phyloP scores from a whole-genome alignment of 2,113 vertebrate genomes.

The Myrmecobius fasciatus region DNA sequence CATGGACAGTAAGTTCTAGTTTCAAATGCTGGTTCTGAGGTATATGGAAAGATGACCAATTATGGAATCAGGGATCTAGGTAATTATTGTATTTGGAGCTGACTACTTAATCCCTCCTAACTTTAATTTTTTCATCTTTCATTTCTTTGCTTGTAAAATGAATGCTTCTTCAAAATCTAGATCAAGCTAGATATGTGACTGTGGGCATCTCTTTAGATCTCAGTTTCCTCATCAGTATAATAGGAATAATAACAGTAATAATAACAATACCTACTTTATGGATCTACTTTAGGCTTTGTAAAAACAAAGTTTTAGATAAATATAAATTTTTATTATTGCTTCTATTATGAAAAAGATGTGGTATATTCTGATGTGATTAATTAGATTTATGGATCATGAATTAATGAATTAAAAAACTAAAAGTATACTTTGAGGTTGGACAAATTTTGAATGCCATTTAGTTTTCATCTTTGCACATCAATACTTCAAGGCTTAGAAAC shows the following conservation, averaged over 20 bases:
- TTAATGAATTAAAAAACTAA: slow-evolving; percentile 3
- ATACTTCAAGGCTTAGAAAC: neutral
- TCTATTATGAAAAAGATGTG: slow-evolving; percentile 7
- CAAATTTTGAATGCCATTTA: neutral
- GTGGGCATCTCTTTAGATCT: neutral
- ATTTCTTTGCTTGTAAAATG: neutral
- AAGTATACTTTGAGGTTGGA: neutral
- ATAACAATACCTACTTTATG: too few relatives aligned
- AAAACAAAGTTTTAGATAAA: neutral
- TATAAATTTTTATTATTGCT: neutral
- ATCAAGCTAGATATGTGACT: neutral
- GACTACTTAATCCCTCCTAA: neutral
- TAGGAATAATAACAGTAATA: neutral
- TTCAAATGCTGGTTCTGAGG: neutral
- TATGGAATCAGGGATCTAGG: neutral
- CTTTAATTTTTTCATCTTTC: neutral
- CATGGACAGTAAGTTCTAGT: neutral
- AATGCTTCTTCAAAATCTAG: neutral
- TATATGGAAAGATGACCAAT: neutral
- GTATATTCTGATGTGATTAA: neutral
- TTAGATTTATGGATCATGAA: neutral
- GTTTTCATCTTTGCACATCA: neutral
- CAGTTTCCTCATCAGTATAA: neutral
- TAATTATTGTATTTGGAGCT: neutral
- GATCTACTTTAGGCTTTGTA: too few relatives aligned